Base-by-base conservation (phyloP, 1,140 invertebrate genomes). In the Dendrolimus kikuchii region DNA sequence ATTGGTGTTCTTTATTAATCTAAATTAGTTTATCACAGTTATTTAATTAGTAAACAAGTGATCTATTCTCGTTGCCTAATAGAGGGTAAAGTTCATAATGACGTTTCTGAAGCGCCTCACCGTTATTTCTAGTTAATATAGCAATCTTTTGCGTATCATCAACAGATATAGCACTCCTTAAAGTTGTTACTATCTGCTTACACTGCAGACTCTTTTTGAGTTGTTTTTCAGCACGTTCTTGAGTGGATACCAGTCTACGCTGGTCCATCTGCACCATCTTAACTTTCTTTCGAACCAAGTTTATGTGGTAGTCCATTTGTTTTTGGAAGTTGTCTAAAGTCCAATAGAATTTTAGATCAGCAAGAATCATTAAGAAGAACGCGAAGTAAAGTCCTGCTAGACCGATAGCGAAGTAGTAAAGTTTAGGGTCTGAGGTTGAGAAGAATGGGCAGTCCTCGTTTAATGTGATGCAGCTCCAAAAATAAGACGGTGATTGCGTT, bases 261-360 rank as follows among this genome's bases (percentile, higher is more conserved):
- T 80, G 76, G 48, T 81, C 66, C 42, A 62, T 47, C 23, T 81
- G 73, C n/a, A 85, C 67, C n/a, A 51, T 44, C 7, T 55, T 63
- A 40, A 84, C 51, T 58, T 82, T 84, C 39, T 71, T 74, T 49
- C 59, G 62, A 5, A 82, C 59, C 38, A 68, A 60, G 44, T 74
- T 73, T 40, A 81, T 59, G 38, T 70, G 75, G 37, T 70, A 68
- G 50, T 76, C 66, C 36, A 81, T 70, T 41, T 79, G 66, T 5
- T 60, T 47, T 37, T 80, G 71, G 7, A 77, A 64, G 5, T 60
- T 56, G n/a, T 85, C 74, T 40, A 76, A 9, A 8, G 72, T 60
- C 69, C 71, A 78, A 46, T 72, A 78, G 55, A 81, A 81, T 40
- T 64, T 77, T 9, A 80, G 45, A 44, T 85, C 78, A n/a, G 59